These are phyloP conservation scores for Lagopus leucura DNA, from an alignment of 2,113 vertebrate species.

Conservation along the genomic window DNA sequence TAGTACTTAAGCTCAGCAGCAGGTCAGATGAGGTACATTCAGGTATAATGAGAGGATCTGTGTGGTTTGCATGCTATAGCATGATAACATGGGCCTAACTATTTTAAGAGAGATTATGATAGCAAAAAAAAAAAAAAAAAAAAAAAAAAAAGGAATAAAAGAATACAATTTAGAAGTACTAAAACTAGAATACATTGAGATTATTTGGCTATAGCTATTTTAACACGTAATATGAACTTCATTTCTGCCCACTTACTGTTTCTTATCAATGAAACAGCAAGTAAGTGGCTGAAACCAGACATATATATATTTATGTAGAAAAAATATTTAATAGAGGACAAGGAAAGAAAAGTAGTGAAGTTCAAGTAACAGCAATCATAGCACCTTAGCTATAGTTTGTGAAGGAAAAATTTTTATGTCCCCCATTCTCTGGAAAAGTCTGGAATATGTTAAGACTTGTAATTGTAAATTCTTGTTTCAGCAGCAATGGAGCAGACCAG, in stretches of 20 bases:
- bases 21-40: neutral
- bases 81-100: neutral
- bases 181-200: neutral
- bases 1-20: neutral
- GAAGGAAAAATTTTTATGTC: neutral
- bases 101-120: neutral
- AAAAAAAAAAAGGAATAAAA: neutral
- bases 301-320: neutral
- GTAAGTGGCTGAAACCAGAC: neutral
- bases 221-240: neutral
- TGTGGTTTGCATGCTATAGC: fast-evolving
- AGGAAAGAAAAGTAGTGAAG: neutral
- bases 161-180: neutral
- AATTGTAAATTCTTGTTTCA: neutral
- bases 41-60: neutral
- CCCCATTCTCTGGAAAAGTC: neutral
- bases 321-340: neutral
- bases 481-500: neutral
- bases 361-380: neutral
- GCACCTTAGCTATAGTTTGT: neutral
- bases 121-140: neutral
- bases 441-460: neutral
- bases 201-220: neutral
- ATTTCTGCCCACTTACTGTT: neutral
- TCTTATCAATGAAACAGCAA: neutral